Evolutionary conservation across 1,140 invertebrate genomes (phyloP).

Genomic region (Drosophila murphyi): DNA sequence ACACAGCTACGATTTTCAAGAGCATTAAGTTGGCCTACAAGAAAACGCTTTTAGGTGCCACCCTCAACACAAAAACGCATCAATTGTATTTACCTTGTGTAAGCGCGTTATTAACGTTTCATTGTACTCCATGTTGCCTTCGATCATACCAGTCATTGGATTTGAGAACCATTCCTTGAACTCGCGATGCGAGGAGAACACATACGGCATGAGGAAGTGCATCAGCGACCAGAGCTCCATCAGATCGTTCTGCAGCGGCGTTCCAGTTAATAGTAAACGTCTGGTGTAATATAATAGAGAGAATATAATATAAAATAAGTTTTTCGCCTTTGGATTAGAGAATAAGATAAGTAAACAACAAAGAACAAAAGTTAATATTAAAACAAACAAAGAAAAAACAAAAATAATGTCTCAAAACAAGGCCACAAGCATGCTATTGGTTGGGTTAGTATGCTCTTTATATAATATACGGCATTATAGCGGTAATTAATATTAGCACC

Average conservation of each 20-base stretch:
- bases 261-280: constrained; percentile 97
- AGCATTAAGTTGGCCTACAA: constrained; percentile 48
- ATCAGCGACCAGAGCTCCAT: constrained; percentile 99
- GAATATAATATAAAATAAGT: not conserved
- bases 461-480: constrained; percentile 69
- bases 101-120: constrained; percentile 96
- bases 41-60: constrained; percentile 79
- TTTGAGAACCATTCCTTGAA: constrained; percentile 99
- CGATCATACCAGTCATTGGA: constrained; percentile 99
- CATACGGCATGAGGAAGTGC: constrained; percentile 99
- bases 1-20: constrained; percentile 59
- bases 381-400: not conserved
- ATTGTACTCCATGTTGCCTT: constrained; percentile 98
- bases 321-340: too few relatives aligned
- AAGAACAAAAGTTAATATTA: not conserved
- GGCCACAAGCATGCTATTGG: constrained; percentile 73
- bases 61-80: fast-evolving
- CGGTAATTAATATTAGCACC: constrained; percentile 75
- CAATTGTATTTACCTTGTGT: constrained; percentile 90
- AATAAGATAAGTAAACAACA: not conserved
- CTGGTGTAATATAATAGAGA: constrained; percentile 85
- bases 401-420: constrained; percentile 72
- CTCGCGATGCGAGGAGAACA: constrained; percentile 98
- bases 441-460: constrained; percentile 64
- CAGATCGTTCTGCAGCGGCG: constrained; percentile 99